A percentile compares a stretch with the other conserved stretches of the same genome.
These are phyloP conservation scores for Colistium nudipinnis DNA, from an alignment of 2,113 vertebrate genomes.

Conservation along the genomic window DNA sequence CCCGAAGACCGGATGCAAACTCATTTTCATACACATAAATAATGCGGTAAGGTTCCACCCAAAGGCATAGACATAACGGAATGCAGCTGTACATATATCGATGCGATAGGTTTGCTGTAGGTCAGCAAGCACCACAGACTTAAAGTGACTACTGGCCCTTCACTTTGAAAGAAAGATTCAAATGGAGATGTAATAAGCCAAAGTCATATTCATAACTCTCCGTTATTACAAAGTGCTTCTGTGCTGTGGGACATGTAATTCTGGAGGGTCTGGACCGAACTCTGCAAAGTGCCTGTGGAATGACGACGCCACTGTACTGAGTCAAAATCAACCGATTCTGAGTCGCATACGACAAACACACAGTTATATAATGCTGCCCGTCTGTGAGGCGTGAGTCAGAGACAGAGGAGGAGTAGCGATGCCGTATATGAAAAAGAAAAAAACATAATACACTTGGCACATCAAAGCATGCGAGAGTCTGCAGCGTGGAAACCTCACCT, in stretches of 20 bases:
- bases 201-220: conserved; percentile 12
- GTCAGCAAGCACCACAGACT: too few relatives aligned
- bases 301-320: too few relatives aligned
- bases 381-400: background rate
- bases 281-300: background rate
- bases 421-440: background rate
- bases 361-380: background rate
- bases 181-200: background rate
- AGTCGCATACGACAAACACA: background rate
- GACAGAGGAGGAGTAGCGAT: background rate
- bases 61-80: background rate
- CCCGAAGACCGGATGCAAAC: background rate
- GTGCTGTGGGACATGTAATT: too few relatives aligned
- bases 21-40: background rate
- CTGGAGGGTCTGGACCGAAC: background rate
- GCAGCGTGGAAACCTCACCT: conserved; percentile 7
- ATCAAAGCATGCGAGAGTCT: background rate
- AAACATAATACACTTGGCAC: background rate
- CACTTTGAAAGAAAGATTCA: background rate
- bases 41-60: background rate
- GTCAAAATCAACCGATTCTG: background rate
- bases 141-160: too few relatives aligned
- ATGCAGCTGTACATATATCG: background rate
- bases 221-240: background rate
- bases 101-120: background rate